Evolutionary conservation across 1,140 invertebrate species (phyloP), one percentile per base, ranked within the genome.

Genomic region (Coenobita brevimanus): DNA sequence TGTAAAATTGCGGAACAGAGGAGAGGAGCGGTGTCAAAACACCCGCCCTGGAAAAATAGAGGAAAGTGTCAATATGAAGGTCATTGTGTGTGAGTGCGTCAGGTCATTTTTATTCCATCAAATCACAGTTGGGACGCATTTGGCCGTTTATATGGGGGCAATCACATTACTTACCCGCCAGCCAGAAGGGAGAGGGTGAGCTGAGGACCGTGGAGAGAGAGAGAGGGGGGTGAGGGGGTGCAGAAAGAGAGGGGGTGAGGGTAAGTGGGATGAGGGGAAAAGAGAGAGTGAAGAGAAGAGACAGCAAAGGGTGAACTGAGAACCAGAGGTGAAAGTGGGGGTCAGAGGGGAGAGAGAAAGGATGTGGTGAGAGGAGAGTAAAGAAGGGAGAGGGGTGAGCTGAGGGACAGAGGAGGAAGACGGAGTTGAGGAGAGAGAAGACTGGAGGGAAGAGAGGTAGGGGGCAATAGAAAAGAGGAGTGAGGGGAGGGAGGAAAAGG

Each of bases 61-160:
- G 41, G 33, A 41, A 33, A 54, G 30, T 17, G 67, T 50, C 36
- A 41, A 50, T 33, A 64, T 30, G 62, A 67, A 87, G 84, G 84
- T 79, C 41, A 87, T 67, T 60, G 85, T 69, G 85, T 67, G 81
- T 57, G 81, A 69, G 81, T 36, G 84, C 43, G 27, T 57, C 60
- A 36, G 76, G 88, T 89, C 88, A 89, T 89, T 89, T 84, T 89
- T 89, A 84, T 84, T 84, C 82, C 88, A 89, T 89, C 88, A 89
- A 89, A 89, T 89, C 88, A 89, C 88, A 80, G 88, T 89, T 89
- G 81, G 88, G 80, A 82, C 54, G 57, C 88, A 84, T 89, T 89
- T 89, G 81, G 81, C 38, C 88, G 88, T 84, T 89, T 89, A 89
- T 89, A 89, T 89, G 88, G 73, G 36, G 82, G 82, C 81, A 84